phyloP scores from a whole-genome alignment of 1,140 invertebrate genomes.

The Stenopsyche tienmushanensis region DNA sequence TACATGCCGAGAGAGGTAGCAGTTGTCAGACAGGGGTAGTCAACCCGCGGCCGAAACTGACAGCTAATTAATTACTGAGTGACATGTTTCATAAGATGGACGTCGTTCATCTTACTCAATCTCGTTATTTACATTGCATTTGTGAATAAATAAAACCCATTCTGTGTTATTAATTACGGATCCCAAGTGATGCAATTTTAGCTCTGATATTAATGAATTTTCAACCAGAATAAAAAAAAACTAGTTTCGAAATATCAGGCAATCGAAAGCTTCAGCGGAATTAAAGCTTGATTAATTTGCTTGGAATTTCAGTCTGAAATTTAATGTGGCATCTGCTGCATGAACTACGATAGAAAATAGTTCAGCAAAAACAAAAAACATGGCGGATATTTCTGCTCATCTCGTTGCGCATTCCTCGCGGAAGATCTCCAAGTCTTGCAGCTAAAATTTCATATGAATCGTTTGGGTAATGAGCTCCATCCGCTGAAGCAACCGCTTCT shows the following conservation, averaged over 20 bases:
- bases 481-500: constrained; percentile 8
- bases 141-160: background rate
- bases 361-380: too few relatives aligned
- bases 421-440: too few relatives aligned
- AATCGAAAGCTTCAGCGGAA: too few relatives aligned
- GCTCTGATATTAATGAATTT: too few relatives aligned
- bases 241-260: too few relatives aligned
- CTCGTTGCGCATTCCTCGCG: background rate
- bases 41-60: constrained; percentile 2
- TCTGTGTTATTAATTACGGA: background rate
- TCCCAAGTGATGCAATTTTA: too few relatives aligned
- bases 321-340: too few relatives aligned
- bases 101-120: constrained; percentile 3
- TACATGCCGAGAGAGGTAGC: too few relatives aligned
- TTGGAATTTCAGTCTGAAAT: too few relatives aligned
- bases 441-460: constrained; percentile 20
- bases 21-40: constrained; percentile 17
- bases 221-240: too few relatives aligned
- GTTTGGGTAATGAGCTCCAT: constrained; percentile 18
- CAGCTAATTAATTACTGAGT: constrained; percentile 23
- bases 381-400: background rate
- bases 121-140: constrained; percentile 28
- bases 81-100: constrained; percentile 3
- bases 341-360: too few relatives aligned
- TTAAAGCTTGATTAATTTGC: too few relatives aligned